Percentiles rank a stretch among this genome's conserved stretches.
Evolutionary conservation across 2,888 invertebrate genomes (phyloP).

Genomic region (Paralinhomoeus sp.): DNA sequence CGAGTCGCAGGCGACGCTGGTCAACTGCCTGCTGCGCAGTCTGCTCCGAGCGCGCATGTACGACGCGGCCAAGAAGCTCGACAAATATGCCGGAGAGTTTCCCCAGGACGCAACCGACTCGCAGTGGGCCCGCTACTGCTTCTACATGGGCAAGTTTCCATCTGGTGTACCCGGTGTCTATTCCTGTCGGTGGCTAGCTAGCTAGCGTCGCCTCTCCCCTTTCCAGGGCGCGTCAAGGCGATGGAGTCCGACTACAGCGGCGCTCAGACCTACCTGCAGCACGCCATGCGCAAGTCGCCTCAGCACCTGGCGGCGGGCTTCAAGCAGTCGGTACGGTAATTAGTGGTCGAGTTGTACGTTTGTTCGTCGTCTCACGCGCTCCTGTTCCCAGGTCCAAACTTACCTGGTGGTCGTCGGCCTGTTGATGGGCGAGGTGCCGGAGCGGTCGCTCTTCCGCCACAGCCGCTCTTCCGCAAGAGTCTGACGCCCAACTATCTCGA

Average conservation of each 20-base stretch:
- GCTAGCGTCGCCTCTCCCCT: no score
- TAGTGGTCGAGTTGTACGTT: no score
- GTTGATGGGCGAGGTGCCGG: constrained; percentile 86
- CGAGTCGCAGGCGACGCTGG: constrained; percentile 85
- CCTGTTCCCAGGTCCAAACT: constrained; percentile 17
- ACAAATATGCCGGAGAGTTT: constrained; percentile 57
- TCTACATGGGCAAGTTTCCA: constrained; percentile 43
- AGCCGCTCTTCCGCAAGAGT: constrained; percentile 62
- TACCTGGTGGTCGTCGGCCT: constrained; percentile 78
- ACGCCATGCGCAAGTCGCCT: constrained; percentile 77
- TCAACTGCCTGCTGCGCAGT: constrained; percentile 79
- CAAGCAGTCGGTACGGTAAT: constrained; percentile 40
- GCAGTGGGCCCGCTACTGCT: constrained; percentile 91
- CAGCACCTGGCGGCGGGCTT: constrained; percentile 96
- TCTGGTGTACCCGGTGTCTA: no score
- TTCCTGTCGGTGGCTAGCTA: no score
- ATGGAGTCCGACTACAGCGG: constrained; percentile 72
- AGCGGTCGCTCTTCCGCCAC: constrained; percentile 77
- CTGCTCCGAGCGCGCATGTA: constrained; percentile 84
- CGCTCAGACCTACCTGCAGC: constrained; percentile 83
- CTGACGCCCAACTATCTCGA: constrained; percentile 74
- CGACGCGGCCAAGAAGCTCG: constrained; percentile 85
- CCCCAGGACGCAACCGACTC: constrained; percentile 94
- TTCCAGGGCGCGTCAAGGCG: constrained; percentile 70
- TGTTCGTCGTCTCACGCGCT: no score